phyloP scores from a whole-genome alignment of 2,888 invertebrate species.

The Pogonocherus hispidulus region DNA sequence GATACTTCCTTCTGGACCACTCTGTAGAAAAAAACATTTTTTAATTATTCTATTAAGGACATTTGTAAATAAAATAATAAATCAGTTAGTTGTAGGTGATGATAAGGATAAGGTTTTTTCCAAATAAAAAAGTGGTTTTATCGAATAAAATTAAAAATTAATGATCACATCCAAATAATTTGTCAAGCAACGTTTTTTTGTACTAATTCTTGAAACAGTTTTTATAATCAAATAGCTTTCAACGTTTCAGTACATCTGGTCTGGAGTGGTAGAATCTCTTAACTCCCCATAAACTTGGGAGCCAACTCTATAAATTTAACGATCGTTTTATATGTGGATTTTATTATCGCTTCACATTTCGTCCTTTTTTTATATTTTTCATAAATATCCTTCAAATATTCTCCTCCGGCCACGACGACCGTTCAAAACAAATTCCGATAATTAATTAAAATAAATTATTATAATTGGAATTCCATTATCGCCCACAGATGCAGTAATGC shows the following conservation, averaged over 20 bases:
- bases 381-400: not conserved
- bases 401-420: not conserved
- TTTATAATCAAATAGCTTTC: not conserved
- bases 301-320: not conserved
- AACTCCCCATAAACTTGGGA: not conserved
- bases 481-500: not conserved
- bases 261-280: not conserved
- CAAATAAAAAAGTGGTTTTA: too few relatives aligned
- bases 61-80: too few relatives aligned
- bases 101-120: too few relatives aligned
- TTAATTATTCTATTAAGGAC: too few relatives aligned
- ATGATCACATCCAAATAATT: not conserved
- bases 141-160: too few relatives aligned
- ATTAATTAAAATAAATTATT: conserved; percentile 6
- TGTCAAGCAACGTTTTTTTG: not conserved
- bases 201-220: not conserved
- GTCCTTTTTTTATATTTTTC: not conserved
- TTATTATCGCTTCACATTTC: not conserved
- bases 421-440: not conserved
- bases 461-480: conserved; percentile 1
- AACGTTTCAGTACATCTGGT: not conserved
- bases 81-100: too few relatives aligned
- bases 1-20: too few relatives aligned
- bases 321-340: conserved; percentile 1
- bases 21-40: too few relatives aligned